Base-by-base conservation (phyloP, 2,797 vertebrate species). In the Microhierax caerulescens region DNA sequence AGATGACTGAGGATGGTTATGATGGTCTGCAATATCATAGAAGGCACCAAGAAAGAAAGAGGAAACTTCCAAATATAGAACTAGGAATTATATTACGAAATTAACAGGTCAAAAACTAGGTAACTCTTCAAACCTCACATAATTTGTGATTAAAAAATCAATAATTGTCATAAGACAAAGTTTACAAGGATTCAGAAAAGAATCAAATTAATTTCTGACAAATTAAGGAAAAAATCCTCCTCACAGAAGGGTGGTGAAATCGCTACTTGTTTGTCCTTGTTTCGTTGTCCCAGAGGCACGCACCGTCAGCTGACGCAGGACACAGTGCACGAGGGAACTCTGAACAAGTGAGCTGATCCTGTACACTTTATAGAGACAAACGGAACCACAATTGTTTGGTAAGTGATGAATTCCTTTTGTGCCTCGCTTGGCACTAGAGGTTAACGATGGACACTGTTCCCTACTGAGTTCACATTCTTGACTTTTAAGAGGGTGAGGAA, bases 31-130 rank as follows among this genome's bases (percentile, higher is more conserved):
- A 60, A 4, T 39, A 85, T 7, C 36, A 19, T 48, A 25, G 67
- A 65, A 28, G 25, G 13, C 47, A 67, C 9, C 15, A 61, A 45
- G 41, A 75, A 72, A 79, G 30, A 78, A 85, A 75, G 7, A 70
- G 23, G 11, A 41, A 68, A 75, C 20, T 48, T 64, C 28, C 64
- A 64, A 51, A 45, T n/a, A 45, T 51, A 60, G 24, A 79, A 83
- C 27, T 17, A 63, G n/a, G 12, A 68, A 10, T 13, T 39, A 76
- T 27, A 24, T 45, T 34, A 57, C 22, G 17, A 90, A 92, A 82
- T 5, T 8, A 60, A 47, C 1, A 1, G 2, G 7, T 73, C 83
- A n/a, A 89, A 64, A 77, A 24, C 0, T 1, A 79, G 5, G 17
- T 50, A 43, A n/a, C 57, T 22, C 34, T 84, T 32, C 41, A 70